These are phyloP conservation scores for Dysmachus trigonus DNA, from an alignment of 2,888 invertebrate genomes.

Conservation along the genomic window DNA sequence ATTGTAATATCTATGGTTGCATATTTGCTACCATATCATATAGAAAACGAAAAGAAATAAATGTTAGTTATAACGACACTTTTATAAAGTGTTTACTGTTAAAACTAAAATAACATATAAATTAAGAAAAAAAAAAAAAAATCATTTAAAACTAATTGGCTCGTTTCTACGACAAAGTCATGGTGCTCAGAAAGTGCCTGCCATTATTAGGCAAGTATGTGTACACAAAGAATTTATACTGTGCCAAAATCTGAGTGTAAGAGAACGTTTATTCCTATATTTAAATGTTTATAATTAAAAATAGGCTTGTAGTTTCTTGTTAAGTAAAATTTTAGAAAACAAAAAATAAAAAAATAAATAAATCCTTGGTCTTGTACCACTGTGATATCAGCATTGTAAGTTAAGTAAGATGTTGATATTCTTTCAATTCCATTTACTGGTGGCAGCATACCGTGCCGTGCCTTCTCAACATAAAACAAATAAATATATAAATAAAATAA, in stretches of 20 bases:
- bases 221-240: conserved; percentile 12
- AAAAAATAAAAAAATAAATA: too few relatives aligned
- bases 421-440: background rate
- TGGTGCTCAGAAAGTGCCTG: conserved; percentile 22
- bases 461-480: background rate
- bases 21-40: background rate
- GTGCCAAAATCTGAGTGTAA: conserved; percentile 16
- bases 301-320: background rate
- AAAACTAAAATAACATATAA: background rate
- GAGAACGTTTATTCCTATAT: background rate
- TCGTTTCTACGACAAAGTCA: background rate
- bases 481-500: background rate
- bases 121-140: background rate
- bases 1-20: background rate
- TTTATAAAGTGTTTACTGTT: conserved; percentile 13
- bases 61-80: background rate
- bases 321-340: background rate
- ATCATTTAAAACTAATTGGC: background rate
- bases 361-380: conserved; percentile 1
- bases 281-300: background rate
- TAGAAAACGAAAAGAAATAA: background rate
- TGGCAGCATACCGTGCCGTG: background rate
- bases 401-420: conserved; percentile 38
- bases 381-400: conserved; percentile 40
- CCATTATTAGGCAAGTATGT: background rate